Percentiles rank a stretch among this genome's conserved stretches.
These are phyloP conservation scores for Beroe ovata DNA, from an alignment of 37 sponge, comb jelly and placozoan species.

Conservation along the genomic window DNA sequence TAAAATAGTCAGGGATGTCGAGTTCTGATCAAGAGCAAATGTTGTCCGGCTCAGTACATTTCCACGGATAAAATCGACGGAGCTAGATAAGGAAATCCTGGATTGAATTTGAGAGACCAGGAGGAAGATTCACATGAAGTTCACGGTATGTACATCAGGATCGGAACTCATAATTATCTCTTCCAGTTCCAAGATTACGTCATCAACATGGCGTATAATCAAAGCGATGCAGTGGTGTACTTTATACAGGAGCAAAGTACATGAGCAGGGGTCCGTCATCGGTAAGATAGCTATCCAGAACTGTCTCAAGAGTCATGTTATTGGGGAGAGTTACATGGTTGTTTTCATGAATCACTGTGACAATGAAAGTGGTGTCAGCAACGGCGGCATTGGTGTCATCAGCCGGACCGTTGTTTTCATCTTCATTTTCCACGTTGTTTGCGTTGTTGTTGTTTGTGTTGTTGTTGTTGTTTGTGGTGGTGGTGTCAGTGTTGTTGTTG, in stretches of 20 bases:
- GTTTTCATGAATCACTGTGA: constrained; percentile 17
- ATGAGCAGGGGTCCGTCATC: constrained; percentile 35
- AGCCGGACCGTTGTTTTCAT: neutral
- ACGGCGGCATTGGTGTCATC: neutral
- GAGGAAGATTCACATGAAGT: too few relatives aligned
- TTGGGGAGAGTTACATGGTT: constrained; percentile 63
- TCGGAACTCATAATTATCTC: too few relatives aligned
- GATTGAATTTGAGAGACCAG: too few relatives aligned
- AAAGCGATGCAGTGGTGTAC: too few relatives aligned
- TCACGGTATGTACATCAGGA: too few relatives aligned
- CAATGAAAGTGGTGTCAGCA: constrained; percentile 6
- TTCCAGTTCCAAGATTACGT: too few relatives aligned
- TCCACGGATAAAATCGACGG: too few relatives aligned
- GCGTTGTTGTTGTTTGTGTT: neutral
- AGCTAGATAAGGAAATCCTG: too few relatives aligned
- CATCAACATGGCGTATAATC: too few relatives aligned
- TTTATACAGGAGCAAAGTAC: constrained; percentile 49
- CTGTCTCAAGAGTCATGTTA: constrained; percentile 66
- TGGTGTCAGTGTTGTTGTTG: neutral
- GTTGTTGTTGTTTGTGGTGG: neutral
- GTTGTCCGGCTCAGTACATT: too few relatives aligned
- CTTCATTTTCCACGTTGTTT: neutral
- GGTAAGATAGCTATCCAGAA: constrained; percentile 22
- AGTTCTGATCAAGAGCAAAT: too few relatives aligned
- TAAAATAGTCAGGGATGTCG: too few relatives aligned